Base-by-base conservation (phyloP, 1,140 invertebrate species). In the Wasmannia auropunctata region DNA sequence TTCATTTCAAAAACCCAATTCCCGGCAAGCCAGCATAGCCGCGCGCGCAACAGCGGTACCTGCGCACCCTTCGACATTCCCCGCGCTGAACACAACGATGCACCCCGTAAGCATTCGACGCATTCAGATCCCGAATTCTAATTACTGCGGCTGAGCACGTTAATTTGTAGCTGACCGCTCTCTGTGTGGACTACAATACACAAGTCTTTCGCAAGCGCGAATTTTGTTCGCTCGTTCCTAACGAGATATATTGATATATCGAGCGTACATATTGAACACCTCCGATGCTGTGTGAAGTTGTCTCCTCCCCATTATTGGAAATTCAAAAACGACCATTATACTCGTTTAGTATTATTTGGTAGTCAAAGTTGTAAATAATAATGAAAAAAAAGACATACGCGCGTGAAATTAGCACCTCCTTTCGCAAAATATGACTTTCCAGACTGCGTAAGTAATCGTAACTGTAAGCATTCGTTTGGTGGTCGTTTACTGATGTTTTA, bases 1-100 rank as follows among this genome's bases (percentile, higher is more conserved):
- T 89, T 88, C 81, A 89, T 88, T 86, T 80, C 46, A 75, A 88
- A 75, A 88, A 88, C 28, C 60, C 74, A 89, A 89, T 89, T 89
- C 88, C 58, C n/a, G 46, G 67, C 37, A 31, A 80, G 19, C 72
- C 65, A 79, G 34, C 72, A 37, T 37, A 51, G 43, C 51, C 25
- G 54, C 34, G 40, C 40, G 34, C n/a, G n/a, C 51, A 62, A 77
- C 75, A 77, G 49, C n/a, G 28, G 58, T 63, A 63, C 25, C 19
- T 25, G 34, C n/a, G n/a, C 46, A 74, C 54, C 63, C 69, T 74
- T 65, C 28, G 40, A 62, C 37, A 75, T 85, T 85, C 86, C 58
- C 40, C 43, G n/a, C 40, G 6, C n/a, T 46, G 4, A 8, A 3
- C 14, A 34, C 28, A 22, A 69, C 40, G 40, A 75, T 72, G 43